phyloP scores from a whole-genome alignment of 2,888 invertebrate species.

The Synergus umbraculus region DNA sequence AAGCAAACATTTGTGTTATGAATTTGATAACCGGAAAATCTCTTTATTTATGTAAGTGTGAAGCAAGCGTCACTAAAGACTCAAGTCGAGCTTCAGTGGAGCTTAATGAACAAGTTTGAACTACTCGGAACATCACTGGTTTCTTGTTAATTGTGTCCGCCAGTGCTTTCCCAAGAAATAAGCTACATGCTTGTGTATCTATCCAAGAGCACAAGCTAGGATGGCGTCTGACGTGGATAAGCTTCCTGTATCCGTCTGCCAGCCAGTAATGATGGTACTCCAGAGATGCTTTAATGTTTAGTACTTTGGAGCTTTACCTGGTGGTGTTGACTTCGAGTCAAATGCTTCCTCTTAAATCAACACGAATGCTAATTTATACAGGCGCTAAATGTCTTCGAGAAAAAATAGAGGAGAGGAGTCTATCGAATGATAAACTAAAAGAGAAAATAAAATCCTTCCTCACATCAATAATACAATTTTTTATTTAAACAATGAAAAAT shows the following conservation, averaged over 20 bases:
- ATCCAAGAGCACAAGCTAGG: constrained; percentile 25
- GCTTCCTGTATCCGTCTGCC: constrained; percentile 41
- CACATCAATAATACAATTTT: no score
- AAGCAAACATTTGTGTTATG: neutral
- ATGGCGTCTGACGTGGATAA: constrained; percentile 44
- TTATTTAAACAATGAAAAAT: no score
- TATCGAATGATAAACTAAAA: neutral
- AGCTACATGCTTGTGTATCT: constrained; percentile 42
- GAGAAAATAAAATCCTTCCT: no score
- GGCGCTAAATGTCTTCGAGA: neutral
- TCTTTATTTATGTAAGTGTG: neutral
- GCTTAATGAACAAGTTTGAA: constrained; percentile 68
- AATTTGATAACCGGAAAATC: neutral
- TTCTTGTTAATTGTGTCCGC: constrained; percentile 65
- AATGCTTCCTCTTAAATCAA: constrained; percentile 58
- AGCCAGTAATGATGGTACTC: constrained; percentile 49
- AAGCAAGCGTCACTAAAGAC: constrained; percentile 51
- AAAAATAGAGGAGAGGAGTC: neutral
- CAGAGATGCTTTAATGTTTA: constrained; percentile 53
- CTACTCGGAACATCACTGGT: constrained; percentile 54
- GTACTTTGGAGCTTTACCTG: constrained; percentile 60
- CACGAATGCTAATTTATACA: constrained; percentile 52
- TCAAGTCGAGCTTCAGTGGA: constrained; percentile 60
- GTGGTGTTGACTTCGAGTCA: constrained; percentile 62
- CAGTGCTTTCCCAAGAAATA: constrained; percentile 51